Base-by-base conservation (phyloP, 2,888 invertebrate species). In the Papilio protenor region DNA sequence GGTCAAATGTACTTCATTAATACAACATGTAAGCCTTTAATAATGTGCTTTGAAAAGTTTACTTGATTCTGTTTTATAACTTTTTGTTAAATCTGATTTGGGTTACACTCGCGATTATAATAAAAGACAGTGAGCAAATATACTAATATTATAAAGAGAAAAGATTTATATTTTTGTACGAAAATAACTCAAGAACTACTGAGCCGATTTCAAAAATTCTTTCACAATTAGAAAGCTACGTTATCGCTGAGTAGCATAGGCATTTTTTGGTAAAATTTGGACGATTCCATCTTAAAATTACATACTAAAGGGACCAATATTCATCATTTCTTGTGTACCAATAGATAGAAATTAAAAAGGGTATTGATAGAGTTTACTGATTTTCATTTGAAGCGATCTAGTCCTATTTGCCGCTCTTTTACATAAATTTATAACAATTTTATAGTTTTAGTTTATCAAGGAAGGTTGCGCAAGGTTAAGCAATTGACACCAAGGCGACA, bases 71-170 rank as follows among this genome's bases (percentile, higher is more conserved):
- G 18, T 59, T 59, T 59, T 59, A 21, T 59, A 57, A 57, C 57
- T 57, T 57, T 57, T n/a, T 55, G 52, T 55, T 55, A 14, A 57
- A 57, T 21, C 57, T 2, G 57, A 11, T 84, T 82, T 83, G 81
- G 82, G 78, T 82, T 82, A 80, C 82, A 81, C 74, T 82, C 79
- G 47, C 16, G 23, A 45, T 14, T 57, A 5, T 21, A 10, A 23
- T 23, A 59, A 23, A 59, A 59, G 16, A 59, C 2, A 21, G 21
- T 21, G 49, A 33, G 6, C 33, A 0, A 49, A 49, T 27, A 27
- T 27, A 27, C 27, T 27, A 2, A 27, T 27, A 27, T 27, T 27
- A 27, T 27, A 27, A 27, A 27, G 2, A 27, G 1, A 27, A 27
- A 27, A 27, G 1, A 27, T 27, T 27, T 27, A 2, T 27, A 27